Evolutionary conservation across 2,113 vertebrate species (phyloP).

Genomic region (Pygoscelis antarcticus): DNA sequence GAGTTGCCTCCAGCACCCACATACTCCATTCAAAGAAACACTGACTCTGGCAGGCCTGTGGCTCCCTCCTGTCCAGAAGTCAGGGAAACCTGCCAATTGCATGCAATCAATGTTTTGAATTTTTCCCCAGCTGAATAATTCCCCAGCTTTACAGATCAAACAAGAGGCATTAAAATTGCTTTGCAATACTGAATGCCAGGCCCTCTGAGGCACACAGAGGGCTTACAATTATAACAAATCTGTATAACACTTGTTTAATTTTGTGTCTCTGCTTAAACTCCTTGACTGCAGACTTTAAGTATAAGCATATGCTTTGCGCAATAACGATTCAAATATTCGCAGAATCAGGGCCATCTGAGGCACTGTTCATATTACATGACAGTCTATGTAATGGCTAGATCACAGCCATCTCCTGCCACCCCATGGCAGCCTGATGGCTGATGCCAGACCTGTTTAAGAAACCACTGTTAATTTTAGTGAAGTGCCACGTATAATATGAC

Average conservation of each 20-base stretch:
- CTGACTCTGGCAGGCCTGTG: neutral
- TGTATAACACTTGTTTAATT: neutral
- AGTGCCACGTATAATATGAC: neutral
- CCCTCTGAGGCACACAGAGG: neutral
- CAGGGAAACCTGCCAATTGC: neutral
- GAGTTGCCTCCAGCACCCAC: neutral
- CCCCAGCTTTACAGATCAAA: neutral
- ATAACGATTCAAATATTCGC: neutral
- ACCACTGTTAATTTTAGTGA: neutral
- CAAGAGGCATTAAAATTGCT: neutral
- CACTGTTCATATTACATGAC: neutral
- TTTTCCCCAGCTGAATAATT: neutral
- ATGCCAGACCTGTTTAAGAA: neutral
- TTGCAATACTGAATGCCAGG: neutral
- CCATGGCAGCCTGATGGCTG: neutral
- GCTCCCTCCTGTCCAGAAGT: neutral
- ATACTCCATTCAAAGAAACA: neutral
- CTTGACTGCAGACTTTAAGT: neutral
- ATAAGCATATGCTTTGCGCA: neutral
- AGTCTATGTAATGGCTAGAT: neutral
- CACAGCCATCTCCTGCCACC: neutral
- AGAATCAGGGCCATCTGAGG: neutral
- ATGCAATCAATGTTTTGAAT: neutral
- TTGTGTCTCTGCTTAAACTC: neutral
- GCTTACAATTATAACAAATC: neutral